phyloP scores from a whole-genome alignment of 2,797 vertebrate genomes.

The Heliangelus exortis region DNA sequence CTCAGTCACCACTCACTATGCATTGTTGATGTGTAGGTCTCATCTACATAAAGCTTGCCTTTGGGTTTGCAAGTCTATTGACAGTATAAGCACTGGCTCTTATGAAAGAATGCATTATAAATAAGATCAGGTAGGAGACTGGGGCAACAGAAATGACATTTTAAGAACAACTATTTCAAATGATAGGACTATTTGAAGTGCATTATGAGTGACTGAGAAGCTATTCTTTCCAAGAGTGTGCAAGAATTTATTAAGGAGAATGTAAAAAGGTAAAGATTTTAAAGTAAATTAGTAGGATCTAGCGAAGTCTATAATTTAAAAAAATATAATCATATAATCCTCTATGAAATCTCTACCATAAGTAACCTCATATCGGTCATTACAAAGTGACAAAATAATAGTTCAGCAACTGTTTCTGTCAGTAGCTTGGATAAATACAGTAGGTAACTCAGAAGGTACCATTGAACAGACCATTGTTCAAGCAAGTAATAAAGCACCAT shows the following conservation, averaged over 20 bases:
- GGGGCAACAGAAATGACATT: not conserved
- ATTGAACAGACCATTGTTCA: slow-evolving; percentile 26
- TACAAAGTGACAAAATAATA: not conserved
- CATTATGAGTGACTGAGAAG: not conserved
- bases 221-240: slow-evolving; percentile 23
- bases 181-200: not conserved
- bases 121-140: not conserved
- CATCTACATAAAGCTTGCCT: not conserved
- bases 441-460: slow-evolving; percentile 22
- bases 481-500: slow-evolving; percentile 46
- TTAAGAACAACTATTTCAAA: slow-evolving; percentile 17
- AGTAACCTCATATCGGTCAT: slow-evolving; percentile 24
- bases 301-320: not conserved
- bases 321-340: not conserved
- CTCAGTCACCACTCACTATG: not conserved
- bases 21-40: not conserved
- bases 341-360: slow-evolving; percentile 36
- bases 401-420: slow-evolving; percentile 24
- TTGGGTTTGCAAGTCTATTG: not conserved
- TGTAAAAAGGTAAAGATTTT: slow-evolving; percentile 28
- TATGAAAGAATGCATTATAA: not conserved
- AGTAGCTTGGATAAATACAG: slow-evolving; percentile 43
- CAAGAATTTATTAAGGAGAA: slow-evolving; percentile 33
- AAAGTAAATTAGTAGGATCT: slow-evolving; percentile 11
- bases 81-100: not conserved